phyloP scores from a whole-genome alignment of 2,797 vertebrate genomes.

The Mormyrops boulengeri region DNA sequence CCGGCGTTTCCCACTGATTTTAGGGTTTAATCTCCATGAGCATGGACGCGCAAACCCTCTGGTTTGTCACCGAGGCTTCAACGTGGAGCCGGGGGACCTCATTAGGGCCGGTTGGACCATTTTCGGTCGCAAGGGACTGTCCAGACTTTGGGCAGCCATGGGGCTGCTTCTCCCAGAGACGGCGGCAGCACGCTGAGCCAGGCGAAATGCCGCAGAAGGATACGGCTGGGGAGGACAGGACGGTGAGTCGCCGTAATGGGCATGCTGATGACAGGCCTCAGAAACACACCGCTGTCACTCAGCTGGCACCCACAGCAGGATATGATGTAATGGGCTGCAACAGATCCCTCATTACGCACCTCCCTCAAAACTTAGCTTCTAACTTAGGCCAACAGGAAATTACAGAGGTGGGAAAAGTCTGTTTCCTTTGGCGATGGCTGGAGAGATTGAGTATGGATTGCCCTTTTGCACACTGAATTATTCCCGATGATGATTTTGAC shows the following conservation, averaged over 20 bases:
- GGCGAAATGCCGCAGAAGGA: slow-evolving; percentile 36
- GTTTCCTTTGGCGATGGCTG: background rate
- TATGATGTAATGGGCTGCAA: slow-evolving; percentile 26
- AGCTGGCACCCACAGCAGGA: slow-evolving; percentile 8
- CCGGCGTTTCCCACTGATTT: background rate
- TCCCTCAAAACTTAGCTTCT: background rate
- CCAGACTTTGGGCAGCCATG: slow-evolving; percentile 22
- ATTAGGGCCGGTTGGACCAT: slow-evolving; percentile 43
- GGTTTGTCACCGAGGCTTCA: slow-evolving; percentile 25
- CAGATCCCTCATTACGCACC: slow-evolving; percentile 13
- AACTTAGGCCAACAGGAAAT: slow-evolving; percentile 15
- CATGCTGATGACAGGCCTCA: slow-evolving; percentile 12
- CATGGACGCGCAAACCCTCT: background rate
- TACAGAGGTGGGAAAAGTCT: background rate
- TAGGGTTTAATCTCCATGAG: background rate
- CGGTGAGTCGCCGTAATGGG: slow-evolving; percentile 27
- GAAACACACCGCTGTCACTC: slow-evolving; percentile 13
- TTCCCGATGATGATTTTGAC: background rate
- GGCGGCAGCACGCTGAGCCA: slow-evolving; percentile 34
- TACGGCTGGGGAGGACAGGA: slow-evolving; percentile 22
- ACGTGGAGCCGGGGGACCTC: slow-evolving; percentile 50
- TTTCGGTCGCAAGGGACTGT: slow-evolving; percentile 17
- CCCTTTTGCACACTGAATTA: background rate
- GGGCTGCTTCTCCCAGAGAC: slow-evolving; percentile 30
- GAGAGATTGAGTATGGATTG: background rate